Base-by-base conservation (phyloP, 1,140 invertebrate species). In the Ladona fulva region DNA sequence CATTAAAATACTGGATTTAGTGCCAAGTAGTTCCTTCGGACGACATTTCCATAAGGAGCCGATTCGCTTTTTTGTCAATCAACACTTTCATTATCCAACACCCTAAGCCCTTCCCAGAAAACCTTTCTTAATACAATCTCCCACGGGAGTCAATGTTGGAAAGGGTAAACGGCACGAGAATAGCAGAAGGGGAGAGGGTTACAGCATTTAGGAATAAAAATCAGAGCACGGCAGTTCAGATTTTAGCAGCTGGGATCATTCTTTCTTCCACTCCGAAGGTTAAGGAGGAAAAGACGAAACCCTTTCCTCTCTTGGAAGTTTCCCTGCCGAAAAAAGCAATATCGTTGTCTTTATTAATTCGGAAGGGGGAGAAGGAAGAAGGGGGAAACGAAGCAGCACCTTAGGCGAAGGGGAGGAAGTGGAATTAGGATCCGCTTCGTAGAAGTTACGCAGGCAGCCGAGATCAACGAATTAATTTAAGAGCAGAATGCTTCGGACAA, bases 261-360 rank as follows among this genome's bases (percentile, higher is more conserved):
- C 14, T 66, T 66, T 66, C 52, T 66, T 22, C 52, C 52, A 6
- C n/a, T 52, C 44, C 44, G 44, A 11, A 52, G 44, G 44, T 52
- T 52, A 52, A 52, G 44, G 44, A 11, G 19, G 44, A 19, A 52
- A 19, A 52, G 44, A 52, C 44, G 44, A 10, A 52, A 52, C 44
- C 44, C 44, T 52, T 52, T 19, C 52, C 52, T 5, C 52, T 37
- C 29, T 5, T 5, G 29, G 8, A 37, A 37, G 3, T 8, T 12
- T 66, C 12, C 12, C 52, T 12, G 1, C 52, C 52, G 52, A 66
- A 22, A 66, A 66, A 66, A 22, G 52, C 52, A 66, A 66, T 66
- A 66, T 66, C 52, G 52, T 66, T 66, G 52, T 66, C 52, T 66
- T 66, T 66, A 66, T 66, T 66, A 66, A 66, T 66, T 66, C 52